A percentile compares a stretch with the other conserved stretches of the same genome.
These are phyloP conservation scores for Agrotis clavis DNA, from an alignment of 2,888 invertebrate genomes.

Conservation along the genomic window DNA sequence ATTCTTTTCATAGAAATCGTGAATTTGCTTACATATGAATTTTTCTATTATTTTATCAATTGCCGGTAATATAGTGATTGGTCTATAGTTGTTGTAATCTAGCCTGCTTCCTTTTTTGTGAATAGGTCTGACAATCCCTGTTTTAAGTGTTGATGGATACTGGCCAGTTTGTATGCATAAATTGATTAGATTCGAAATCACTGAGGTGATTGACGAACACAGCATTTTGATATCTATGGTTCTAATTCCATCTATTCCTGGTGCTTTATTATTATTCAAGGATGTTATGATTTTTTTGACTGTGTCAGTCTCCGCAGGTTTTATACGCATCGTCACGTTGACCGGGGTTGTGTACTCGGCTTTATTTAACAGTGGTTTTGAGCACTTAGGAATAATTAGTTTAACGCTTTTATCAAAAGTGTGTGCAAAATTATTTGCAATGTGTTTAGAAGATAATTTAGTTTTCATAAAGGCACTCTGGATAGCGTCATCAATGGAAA, in stretches of 20 bases:
- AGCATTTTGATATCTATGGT: conserved; percentile 6
- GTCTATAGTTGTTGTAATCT: neutral
- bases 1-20: neutral
- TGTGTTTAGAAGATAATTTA: conserved; percentile 5
- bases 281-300: neutral
- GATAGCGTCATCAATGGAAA: neutral
- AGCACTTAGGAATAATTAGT: neutral
- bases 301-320: neutral
- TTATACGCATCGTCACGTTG: conserved; percentile 2
- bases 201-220: neutral
- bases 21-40: neutral
- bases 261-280: conserved; percentile 9
- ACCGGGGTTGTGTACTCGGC: neutral
- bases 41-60: conserved; percentile 4
- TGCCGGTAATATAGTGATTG: neutral
- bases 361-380: neutral
- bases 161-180: neutral
- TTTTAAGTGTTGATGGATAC: conserved; percentile 7
- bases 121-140: conserved; percentile 8
- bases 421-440: conserved; percentile 7
- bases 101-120: neutral
- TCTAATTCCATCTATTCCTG: conserved; percentile 5
- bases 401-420: conserved; percentile 3
- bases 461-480: conserved; percentile 6
- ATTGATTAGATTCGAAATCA: conserved; percentile 12